Percentiles rank a stretch among this genome's conserved stretches.
Conservation (phyloP, 2,888 invertebrate species). For the Quadroppia sp. region DNA sequence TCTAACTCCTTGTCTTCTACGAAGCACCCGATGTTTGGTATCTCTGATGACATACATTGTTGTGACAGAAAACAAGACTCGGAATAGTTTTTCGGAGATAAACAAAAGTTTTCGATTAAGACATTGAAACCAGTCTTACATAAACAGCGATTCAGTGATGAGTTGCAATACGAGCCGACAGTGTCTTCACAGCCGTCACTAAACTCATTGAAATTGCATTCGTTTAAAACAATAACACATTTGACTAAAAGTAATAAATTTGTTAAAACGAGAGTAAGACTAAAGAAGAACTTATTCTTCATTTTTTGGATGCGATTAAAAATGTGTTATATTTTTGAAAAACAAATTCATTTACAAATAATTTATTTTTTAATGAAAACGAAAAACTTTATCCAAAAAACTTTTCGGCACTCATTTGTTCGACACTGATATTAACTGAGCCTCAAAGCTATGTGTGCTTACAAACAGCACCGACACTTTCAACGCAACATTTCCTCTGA, state of each 20-base stretch:
- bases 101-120: neutral
- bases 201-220: slow-evolving; percentile 6
- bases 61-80: neutral
- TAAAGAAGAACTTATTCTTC: neutral
- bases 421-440: neutral
- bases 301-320: no score
- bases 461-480: neutral
- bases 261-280: neutral
- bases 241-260: neutral
- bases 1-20: neutral
- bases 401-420: neutral
- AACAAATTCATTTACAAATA: no score
- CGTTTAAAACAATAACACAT: neutral
- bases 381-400: neutral
- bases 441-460: neutral
- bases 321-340: no score
- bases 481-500: neutral
- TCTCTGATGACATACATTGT: neutral
- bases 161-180: slow-evolving; percentile 2
- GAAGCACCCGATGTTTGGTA: slow-evolving; percentile 15
- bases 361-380: no score
- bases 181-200: slow-evolving; percentile 13
- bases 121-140: neutral
- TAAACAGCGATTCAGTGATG: neutral
- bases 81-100: slow-evolving; percentile 16